Evolutionary conservation across 2,797 vertebrate species (phyloP).

Genomic region (Syngnathus acus): DNA sequence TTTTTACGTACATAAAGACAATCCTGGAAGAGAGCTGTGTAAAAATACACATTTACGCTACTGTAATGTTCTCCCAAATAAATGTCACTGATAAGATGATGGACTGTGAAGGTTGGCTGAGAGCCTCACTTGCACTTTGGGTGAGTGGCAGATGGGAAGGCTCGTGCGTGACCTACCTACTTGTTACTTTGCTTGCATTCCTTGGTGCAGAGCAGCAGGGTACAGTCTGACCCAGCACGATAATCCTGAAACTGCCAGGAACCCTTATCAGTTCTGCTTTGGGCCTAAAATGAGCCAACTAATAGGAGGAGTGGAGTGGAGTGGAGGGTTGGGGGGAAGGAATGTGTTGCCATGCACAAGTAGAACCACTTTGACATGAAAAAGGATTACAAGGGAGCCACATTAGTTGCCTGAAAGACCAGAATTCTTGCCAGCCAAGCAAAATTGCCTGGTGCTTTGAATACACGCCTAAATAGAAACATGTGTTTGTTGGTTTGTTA

Average conservation of each 20-base stretch:
- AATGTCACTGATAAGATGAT: background rate
- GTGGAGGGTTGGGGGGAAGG: slow-evolving; percentile 13
- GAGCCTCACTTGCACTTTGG: slow-evolving; percentile 27
- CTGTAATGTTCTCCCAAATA: background rate
- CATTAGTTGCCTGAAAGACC: background rate
- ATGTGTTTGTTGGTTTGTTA: background rate
- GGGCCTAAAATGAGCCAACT: slow-evolving; percentile 29
- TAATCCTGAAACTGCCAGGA: slow-evolving; percentile 48
- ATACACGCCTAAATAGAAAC: background rate
- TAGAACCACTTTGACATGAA: background rate
- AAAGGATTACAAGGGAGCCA: slow-evolving; percentile 2
- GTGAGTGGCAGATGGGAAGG: slow-evolving; percentile 34
- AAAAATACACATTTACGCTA: background rate
- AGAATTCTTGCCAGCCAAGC: background rate
- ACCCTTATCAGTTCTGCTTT: slow-evolving; percentile 51
- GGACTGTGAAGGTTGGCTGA: slow-evolving; percentile 22
- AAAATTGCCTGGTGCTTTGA: background rate
- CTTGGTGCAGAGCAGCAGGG: slow-evolving; percentile 43
- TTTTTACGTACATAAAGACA: background rate
- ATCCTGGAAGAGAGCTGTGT: slow-evolving; percentile 27
- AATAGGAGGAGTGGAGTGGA: slow-evolving; percentile 11
- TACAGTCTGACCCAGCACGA: slow-evolving; percentile 48
- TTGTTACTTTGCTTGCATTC: slow-evolving; percentile 47
- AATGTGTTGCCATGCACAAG: slow-evolving; percentile 15
- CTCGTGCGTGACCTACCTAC: slow-evolving; percentile 28